Evolutionary conservation across 2,888 invertebrate genomes (phyloP), one percentile per base, ranked within the genome.

Genomic region (Strigamia transsilvanica): DNA sequence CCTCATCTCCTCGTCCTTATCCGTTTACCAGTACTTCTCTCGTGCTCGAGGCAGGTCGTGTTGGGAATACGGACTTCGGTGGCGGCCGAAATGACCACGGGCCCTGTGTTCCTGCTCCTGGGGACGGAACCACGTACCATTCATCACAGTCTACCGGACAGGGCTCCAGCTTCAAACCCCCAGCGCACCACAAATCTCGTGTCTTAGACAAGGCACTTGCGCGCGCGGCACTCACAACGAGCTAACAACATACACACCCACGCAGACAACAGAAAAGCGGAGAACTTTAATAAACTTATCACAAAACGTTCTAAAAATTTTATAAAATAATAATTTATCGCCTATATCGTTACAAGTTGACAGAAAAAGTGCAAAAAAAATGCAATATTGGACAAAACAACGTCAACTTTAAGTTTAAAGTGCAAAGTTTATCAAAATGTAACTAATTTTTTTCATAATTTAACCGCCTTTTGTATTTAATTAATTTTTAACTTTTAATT

Each of bases 241-340:
- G 38, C 79, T 38, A 38, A 56, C 56, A 56, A 56, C 56, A 56
- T 56, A 56, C 56, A 56, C 18, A 56, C 56, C 15, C 56, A 56
- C 56, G 9, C 56, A 56, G 21, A 56, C 27, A 73, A 73, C 73
- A 73, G 27, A 73, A 73, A 10, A n/a, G 32, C 13, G 13, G 27
- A 42, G 79, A 38, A 34, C 61, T 81, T 81, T 81, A 81, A 81
- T 81, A 81, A 81, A 81, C 32, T 81, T 81, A 81, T 66, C 81
- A 81, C 81, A 81, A 66, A 81, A 23, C 32, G 23, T 1, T 27
- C 13, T n/a, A n/a, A 27, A 38, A 38, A 38, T 9, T 38, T 38
- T 38, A 38, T 9, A 38, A 38, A 38, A 10, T 38, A 38, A 27
- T 27, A 27, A 27, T 27, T 3, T 3, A n/a, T n/a, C n/a, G 34